Evolutionary conservation across 2,113 vertebrate genomes (phyloP), one percentile per base, ranked within the genome.

Genomic region (Octodon degus): DNA sequence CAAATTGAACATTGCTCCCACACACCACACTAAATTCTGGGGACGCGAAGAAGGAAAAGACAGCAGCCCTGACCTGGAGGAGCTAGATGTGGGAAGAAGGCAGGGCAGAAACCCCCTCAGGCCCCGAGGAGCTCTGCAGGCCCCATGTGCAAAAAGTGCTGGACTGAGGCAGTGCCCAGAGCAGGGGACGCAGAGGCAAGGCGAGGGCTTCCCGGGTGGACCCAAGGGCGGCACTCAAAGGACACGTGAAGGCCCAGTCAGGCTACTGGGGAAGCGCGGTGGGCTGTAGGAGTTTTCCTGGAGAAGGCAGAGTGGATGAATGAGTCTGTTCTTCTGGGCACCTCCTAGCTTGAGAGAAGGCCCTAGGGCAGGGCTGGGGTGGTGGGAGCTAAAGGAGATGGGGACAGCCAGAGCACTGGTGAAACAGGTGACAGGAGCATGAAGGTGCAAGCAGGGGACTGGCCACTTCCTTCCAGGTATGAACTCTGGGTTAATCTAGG

Each of bases 371-470:
- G 27, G 43, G 60, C 50, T 62, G 85, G 63, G 1, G 7, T 65
- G 34, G 30, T 63, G 4, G 20, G 25, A n/a, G 19, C 50, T 6
- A 16, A 50, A 10, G 63, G 74, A 63, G 67, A 60, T 0, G 11
- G 62, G 43, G 43, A 16, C 37, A 37, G 40, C 79, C 40, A 72
- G 40, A 55, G 27, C 27, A 1, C 32, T 43, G 58, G 30, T 2
- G 85, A 25, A 8, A 7, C 27, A 60, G 14, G 32, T 34, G 70
- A 16, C n/a, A 27, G 2, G 25, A 62, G 34, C 5, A 34, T 3
- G 7, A 11, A 4, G 32, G 30, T 7, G 4, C 47, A 37, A 47
- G 63, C 13, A 50, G 7, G 0, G 13, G 7, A 2, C 30, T 76
- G 72, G 12, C 47, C 72, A 1, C 30, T 70, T 55, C 34, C 86